phyloP scores from a whole-genome alignment of 23 tunicate genomes.

The Halocynthia roretzi region DNA sequence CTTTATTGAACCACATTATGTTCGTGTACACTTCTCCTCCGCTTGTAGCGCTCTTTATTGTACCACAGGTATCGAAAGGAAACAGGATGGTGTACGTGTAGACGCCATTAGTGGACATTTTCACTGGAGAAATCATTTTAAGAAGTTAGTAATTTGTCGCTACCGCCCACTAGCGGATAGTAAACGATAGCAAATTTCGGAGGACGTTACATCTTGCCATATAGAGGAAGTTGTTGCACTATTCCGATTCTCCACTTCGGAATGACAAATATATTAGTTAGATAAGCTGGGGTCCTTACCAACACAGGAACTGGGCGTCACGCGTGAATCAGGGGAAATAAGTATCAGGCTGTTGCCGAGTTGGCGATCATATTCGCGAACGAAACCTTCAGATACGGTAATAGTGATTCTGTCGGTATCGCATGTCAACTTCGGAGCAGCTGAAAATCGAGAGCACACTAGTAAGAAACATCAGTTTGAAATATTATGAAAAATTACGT shows the following conservation, averaged over 20 bases:
- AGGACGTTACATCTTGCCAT: not conserved
- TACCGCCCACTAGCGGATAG: too few species aligned
- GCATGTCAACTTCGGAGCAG: not conserved
- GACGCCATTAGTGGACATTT: conserved; percentile 5
- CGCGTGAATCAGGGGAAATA: not conserved
- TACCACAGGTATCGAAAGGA: conserved; percentile 25
- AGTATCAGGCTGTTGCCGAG: not conserved
- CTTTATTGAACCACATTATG: conserved; percentile 36
- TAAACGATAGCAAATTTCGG: not conserved
- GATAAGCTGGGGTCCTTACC: not conserved
- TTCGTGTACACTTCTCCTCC: conserved; percentile 5
- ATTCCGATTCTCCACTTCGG: not conserved
- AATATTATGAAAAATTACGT: not conserved
- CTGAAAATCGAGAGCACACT: not conserved
- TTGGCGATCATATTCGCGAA: conserved; percentile 7
- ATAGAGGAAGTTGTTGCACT: not conserved
- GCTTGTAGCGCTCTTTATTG: not conserved
- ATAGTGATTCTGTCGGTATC: conserved; percentile 5
- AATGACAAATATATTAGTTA: not conserved
- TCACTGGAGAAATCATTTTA: not conserved
- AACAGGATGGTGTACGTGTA: conserved; percentile 9
- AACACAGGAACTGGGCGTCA: not conserved
- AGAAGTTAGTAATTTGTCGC: too few species aligned
- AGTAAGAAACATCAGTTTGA: not conserved
- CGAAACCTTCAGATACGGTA: conserved; percentile 16